Conservation (phyloP, 2,888 invertebrate genomes). For the Drosophila kokeensis region DNA sequence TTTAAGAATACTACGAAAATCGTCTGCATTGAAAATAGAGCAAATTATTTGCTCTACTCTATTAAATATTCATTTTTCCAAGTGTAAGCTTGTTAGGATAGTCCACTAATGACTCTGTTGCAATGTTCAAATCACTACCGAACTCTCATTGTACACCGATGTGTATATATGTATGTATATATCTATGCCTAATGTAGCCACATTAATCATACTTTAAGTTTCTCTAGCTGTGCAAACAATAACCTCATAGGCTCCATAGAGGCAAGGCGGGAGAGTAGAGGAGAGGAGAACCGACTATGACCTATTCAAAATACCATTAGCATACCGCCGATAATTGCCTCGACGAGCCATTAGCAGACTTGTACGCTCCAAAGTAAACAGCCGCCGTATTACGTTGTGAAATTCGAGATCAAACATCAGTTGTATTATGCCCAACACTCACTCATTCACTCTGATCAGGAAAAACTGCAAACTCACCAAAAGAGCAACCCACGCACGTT, state of each 20-base stretch:
- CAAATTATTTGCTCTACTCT: neutral
- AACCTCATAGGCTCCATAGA: conserved; percentile 11
- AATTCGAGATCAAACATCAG: conserved; percentile 61
- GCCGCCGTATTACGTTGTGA: conserved; percentile 76
- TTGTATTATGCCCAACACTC: conserved; percentile 33
- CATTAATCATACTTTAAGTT: conserved; percentile 76
- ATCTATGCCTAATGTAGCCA: conserved; percentile 53
- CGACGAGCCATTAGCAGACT: conserved; percentile 67
- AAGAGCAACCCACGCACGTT: conserved; percentile 40
- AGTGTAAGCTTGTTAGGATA: conserved; percentile 50
- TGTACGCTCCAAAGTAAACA: conserved; percentile 56
- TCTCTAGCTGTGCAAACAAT: conserved; percentile 63
- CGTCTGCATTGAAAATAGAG: fast-evolving
- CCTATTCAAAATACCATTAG: conserved; percentile 75
- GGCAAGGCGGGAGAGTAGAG: neutral
- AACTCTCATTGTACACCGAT: conserved; percentile 47
- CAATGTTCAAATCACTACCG: conserved; percentile 53
- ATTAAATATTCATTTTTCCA: neutral
- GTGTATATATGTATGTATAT: neutral
- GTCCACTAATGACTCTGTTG: conserved; percentile 68
- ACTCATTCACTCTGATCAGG: neutral
- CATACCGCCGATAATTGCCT: conserved; percentile 74
- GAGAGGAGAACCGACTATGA: conserved; percentile 18
- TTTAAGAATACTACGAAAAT: neutral
- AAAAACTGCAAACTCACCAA: conserved; percentile 61